phyloP scores from a whole-genome alignment of 2,797 vertebrate genomes.

The Tapera naevia region DNA sequence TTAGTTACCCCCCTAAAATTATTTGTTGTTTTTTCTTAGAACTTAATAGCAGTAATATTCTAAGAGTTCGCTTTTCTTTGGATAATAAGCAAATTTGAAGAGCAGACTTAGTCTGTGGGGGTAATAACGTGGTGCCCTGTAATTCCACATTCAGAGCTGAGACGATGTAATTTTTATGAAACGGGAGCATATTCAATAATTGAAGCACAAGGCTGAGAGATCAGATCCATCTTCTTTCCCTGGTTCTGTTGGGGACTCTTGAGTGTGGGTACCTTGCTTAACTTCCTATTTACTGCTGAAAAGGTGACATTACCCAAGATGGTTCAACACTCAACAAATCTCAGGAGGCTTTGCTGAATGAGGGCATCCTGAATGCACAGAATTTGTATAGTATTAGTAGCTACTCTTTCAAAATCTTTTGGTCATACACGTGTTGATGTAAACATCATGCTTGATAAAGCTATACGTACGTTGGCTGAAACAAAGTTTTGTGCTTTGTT shows the following conservation, averaged over 20 bases:
- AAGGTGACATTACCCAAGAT: background rate
- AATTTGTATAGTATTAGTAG: background rate
- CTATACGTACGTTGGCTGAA: background rate
- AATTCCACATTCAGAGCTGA: background rate
- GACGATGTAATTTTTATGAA: background rate
- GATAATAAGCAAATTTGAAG: background rate
- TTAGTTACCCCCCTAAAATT: background rate
- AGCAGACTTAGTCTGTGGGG: background rate
- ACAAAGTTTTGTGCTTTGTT: background rate
- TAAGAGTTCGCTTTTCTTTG: background rate
- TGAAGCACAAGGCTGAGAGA: background rate
- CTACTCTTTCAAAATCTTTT: background rate
- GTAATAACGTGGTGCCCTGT: background rate
- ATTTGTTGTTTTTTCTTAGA: background rate
- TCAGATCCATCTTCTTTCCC: background rate
- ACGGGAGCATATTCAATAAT: background rate
- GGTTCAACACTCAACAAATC: background rate
- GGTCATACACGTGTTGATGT: background rate
- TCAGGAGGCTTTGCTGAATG: background rate
- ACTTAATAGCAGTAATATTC: background rate
- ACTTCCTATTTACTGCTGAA: background rate
- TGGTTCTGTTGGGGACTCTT: background rate
- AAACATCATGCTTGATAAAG: background rate
- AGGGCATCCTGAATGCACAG: background rate
- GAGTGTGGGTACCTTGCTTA: background rate